Evolutionary conservation across 2,113 vertebrate species (phyloP).

Genomic region (Microcebus ravelobensis): DNA sequence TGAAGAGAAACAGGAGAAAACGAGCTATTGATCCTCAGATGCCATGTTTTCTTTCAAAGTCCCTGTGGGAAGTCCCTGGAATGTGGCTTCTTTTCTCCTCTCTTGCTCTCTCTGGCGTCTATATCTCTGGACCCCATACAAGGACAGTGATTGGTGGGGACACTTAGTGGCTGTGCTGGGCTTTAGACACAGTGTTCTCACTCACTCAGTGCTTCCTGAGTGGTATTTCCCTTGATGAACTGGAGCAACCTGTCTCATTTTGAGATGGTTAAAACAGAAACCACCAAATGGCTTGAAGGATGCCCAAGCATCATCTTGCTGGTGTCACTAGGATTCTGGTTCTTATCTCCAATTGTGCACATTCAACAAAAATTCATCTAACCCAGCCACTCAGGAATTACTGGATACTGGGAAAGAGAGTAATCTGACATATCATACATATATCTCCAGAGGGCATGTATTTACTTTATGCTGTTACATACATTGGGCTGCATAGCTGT

Average conservation of each 20-base stretch:
- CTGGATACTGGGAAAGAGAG: neutral
- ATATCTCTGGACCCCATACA: neutral
- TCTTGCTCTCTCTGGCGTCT: neutral
- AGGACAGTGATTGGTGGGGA: no score
- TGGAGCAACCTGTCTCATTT: neutral
- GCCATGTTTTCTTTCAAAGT: neutral
- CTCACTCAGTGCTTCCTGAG: neutral
- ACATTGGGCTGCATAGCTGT: no score
- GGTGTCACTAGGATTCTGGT: no score
- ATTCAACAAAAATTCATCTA: neutral
- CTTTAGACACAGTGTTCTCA: neutral
- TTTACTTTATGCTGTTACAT: no score
- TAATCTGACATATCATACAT: neutral
- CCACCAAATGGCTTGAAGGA: neutral
- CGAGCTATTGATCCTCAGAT: neutral
- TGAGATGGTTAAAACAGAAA: neutral
- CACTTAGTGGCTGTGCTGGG: no score
- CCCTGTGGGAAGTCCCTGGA: no score
- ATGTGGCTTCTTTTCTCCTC: fast-evolving
- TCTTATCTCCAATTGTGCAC: neutral
- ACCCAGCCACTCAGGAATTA: neutral
- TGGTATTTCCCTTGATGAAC: neutral
- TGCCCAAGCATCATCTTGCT: neutral
- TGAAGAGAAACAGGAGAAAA: neutral
- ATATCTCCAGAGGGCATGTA: fast-evolving